Evolutionary conservation across 1,140 invertebrate species (phyloP).

Genomic region (Episyrphus balteatus): DNA sequence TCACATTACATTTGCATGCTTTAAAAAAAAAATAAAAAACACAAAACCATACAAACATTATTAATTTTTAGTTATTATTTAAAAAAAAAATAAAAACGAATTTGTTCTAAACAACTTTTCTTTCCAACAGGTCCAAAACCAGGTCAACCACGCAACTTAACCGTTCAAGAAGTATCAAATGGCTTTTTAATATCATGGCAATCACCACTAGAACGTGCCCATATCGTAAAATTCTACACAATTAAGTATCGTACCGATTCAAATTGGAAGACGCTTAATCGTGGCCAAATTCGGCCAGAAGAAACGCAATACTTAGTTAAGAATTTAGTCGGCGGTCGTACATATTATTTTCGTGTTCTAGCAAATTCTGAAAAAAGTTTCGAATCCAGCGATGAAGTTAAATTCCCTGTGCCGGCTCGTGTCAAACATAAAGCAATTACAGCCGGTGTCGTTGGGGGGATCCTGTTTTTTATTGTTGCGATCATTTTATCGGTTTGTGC

Average conservation of each 20-base stretch:
- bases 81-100: too few relatives aligned
- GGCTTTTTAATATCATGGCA: slow-evolving; percentile 83
- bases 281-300: slow-evolving; percentile 74
- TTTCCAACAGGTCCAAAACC: slow-evolving; percentile 67
- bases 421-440: slow-evolving; percentile 89
- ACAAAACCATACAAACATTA: too few relatives aligned
- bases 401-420: slow-evolving; percentile 74
- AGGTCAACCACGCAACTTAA: slow-evolving; percentile 74
- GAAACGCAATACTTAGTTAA: slow-evolving; percentile 84
- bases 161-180: slow-evolving; percentile 72
- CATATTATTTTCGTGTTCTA: slow-evolving; percentile 81
- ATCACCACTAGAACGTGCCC: slow-evolving; percentile 62
- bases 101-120: too few relatives aligned
- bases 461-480: slow-evolving; percentile 91
- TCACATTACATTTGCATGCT: too few relatives aligned
- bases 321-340: slow-evolving; percentile 77
- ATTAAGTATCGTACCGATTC: slow-evolving; percentile 83
- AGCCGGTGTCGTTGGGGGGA: slow-evolving; percentile 84
- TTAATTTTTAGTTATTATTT: too few relatives aligned
- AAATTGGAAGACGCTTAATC: slow-evolving; percentile 75
- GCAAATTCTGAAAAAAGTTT: slow-evolving; percentile 74
- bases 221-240: slow-evolving; percentile 79
- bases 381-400: slow-evolving; percentile 72
- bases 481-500: slow-evolving; percentile 92
- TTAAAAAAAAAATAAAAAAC: too few relatives aligned